Conservation (phyloP, 2,888 invertebrate species). For the Hypselothyrea guttata region DNA sequence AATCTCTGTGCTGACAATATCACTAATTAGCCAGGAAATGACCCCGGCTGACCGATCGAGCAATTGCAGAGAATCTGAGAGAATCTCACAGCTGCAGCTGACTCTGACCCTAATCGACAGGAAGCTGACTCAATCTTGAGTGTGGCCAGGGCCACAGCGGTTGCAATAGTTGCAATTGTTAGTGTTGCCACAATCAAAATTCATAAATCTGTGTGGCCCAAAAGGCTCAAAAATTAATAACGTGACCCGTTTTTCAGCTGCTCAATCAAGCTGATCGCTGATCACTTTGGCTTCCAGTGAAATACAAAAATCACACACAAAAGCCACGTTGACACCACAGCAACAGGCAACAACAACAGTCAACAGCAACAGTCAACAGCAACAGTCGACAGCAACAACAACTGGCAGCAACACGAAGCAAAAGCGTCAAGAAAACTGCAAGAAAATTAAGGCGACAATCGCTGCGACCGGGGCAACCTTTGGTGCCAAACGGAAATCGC, state of each 20-base stretch:
- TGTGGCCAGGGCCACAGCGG: slow-evolving; percentile 41
- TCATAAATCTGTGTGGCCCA: slow-evolving; percentile 69
- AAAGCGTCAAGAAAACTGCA: slow-evolving; percentile 68
- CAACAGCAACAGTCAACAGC: slow-evolving; percentile 18
- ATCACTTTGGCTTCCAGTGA: slow-evolving; percentile 41
- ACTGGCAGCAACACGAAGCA: slow-evolving; percentile 65
- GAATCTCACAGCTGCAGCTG: slow-evolving; percentile 50
- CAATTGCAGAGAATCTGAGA: slow-evolving; percentile 41
- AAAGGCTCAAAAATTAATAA: slow-evolving; percentile 76
- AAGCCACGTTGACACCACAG: slow-evolving; percentile 54
- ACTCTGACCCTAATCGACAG: slow-evolving; percentile 74
- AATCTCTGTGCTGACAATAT: slow-evolving; percentile 51
- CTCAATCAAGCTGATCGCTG: slow-evolving; percentile 73
- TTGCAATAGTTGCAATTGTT: neutral
- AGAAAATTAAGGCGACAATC: slow-evolving; percentile 76
- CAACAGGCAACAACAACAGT: slow-evolving; percentile 28
- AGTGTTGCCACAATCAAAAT: slow-evolving; percentile 67
- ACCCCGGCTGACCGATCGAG: slow-evolving; percentile 74
- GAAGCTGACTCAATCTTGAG: slow-evolving; percentile 75
- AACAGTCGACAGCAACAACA: slow-evolving; percentile 19
- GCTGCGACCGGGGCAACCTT: slow-evolving; percentile 66
- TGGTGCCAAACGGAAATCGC: slow-evolving; percentile 77
- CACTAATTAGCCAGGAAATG: slow-evolving; percentile 81
- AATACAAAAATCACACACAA: slow-evolving; percentile 73
- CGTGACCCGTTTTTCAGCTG: slow-evolving; percentile 68